Evolutionary conservation across 2,797 vertebrate genomes (phyloP), one percentile per base, ranked within the genome.

Genomic region (Ctenosaura bakeri): DNA sequence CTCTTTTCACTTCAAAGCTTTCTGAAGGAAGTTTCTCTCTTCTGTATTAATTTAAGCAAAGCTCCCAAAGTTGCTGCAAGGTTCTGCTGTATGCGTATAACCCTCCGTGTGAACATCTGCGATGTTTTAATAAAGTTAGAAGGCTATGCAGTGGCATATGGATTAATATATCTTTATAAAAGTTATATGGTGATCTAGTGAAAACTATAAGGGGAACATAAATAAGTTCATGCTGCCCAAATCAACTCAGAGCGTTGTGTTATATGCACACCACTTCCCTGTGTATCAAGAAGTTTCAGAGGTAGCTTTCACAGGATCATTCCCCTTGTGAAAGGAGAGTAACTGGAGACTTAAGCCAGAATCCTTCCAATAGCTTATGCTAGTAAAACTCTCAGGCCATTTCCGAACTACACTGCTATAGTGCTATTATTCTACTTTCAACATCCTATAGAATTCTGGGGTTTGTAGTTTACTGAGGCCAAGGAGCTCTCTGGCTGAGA

Each of bases 1-100:
- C 56, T 9, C 76, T 94, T 89, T 0, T 94, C 50, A 89, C 73
- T 95, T 95, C 80, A 95, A 94, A 92, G 18, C 89, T 6, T 89
- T 95, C 29, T 90, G 32, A 92, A 94, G 94, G 26, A 50, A 91
- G 92, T 93, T 91, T 46, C 7, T 1, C 87, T 87, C 83, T 90
- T 90, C 71, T 88, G 56, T 82, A 86, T 85, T 92, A 95, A 92
- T 95, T 85, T 90, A 81, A 78, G 66, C 66, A 89, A 95, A 94
- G 54, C 29, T 18, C 42, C 29, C 16, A 90, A 4, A 56, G 89
- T 38, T 26, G 69, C 83, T 89, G 24, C 6, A 74, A 91, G 13
- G 54, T 6, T 59, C 86, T 3, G 89, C 16, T 90, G 38, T 38
- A 5, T 59, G 29, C 24, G 77, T 0, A 10, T 42, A 74, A 2